phyloP scores from a whole-genome alignment of 2,888 invertebrate genomes.

The Rhaphigaster nebulosa region DNA sequence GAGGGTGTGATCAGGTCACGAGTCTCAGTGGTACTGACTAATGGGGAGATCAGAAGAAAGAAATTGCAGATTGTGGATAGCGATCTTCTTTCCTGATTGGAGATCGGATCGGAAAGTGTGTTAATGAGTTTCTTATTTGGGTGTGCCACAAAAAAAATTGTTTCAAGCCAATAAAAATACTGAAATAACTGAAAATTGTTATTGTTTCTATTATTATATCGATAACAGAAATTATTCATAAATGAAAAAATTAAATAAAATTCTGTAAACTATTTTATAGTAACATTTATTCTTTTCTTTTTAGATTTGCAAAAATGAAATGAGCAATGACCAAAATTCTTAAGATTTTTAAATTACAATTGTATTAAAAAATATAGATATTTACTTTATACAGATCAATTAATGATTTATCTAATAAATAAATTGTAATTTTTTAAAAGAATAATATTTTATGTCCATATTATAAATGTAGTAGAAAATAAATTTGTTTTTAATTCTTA shows the following conservation, averaged over 20 bases:
- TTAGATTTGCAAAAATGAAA: background rate
- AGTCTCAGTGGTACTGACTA: too few species aligned
- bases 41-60: too few species aligned
- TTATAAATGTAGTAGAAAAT: background rate
- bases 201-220: background rate
- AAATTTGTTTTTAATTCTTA: background rate
- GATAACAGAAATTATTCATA: background rate
- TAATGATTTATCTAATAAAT: background rate
- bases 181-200: background rate
- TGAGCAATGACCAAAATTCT: background rate
- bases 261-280: background rate
- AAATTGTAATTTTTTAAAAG: background rate
- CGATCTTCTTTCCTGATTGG: too few species aligned
- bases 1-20: too few species aligned
- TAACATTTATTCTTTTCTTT: background rate
- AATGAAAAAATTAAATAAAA: background rate
- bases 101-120: too few species aligned
- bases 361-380: background rate
- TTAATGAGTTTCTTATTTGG: background rate
- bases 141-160: background rate
- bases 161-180: slow-evolving; percentile 4
- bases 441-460: background rate
- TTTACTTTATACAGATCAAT: background rate
- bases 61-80: too few species aligned
- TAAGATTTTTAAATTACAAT: background rate